Percentiles rank a stretch among this genome's conserved stretches.
Conservation (phyloP, 1,140 invertebrate species). For the Lucilia sericata region DNA sequence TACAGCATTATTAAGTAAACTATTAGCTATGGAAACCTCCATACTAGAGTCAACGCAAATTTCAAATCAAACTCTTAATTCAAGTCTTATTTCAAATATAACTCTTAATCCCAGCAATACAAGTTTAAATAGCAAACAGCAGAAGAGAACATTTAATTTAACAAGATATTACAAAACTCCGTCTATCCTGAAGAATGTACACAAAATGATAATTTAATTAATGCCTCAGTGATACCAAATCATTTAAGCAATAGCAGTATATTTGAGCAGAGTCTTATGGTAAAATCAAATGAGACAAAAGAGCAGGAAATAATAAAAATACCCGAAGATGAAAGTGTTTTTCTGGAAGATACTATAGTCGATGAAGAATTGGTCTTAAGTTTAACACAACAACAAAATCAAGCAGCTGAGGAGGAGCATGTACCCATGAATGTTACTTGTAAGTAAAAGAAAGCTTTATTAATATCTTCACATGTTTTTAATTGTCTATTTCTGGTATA, state of each 20-base stretch:
- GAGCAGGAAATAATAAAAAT: too few relatives aligned
- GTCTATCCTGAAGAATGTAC: slow-evolving; percentile 71
- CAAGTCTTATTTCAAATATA: slow-evolving; percentile 42
- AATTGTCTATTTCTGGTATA: background rate
- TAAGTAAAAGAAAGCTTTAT: too few relatives aligned
- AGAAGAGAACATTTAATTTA: slow-evolving; percentile 60
- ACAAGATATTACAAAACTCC: slow-evolving; percentile 58
- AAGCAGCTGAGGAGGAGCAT: background rate
- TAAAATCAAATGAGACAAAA: background rate
- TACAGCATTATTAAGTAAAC: slow-evolving; percentile 59
- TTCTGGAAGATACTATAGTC: slow-evolving; percentile 67
- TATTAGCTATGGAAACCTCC: slow-evolving; percentile 55
- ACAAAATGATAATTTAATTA: slow-evolving; percentile 62
- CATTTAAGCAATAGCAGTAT: slow-evolving; percentile 53
- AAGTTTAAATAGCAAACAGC: slow-evolving; percentile 51
- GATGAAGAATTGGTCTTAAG: slow-evolving; percentile 70
- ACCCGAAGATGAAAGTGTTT: slow-evolving; percentile 46
- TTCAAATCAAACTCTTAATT: slow-evolving; percentile 51
- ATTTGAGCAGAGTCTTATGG: slow-evolving; percentile 30
- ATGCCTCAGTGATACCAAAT: slow-evolving; percentile 63
- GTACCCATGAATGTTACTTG: slow-evolving; percentile 61
- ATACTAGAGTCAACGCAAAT: slow-evolving; percentile 43
- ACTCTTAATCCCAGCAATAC: slow-evolving; percentile 45
- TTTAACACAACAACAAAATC: slow-evolving; percentile 61
- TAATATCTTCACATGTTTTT: too few relatives aligned